Conservation (phyloP, 2,113 vertebrate species). For the Dasyornis broadbenti region DNA sequence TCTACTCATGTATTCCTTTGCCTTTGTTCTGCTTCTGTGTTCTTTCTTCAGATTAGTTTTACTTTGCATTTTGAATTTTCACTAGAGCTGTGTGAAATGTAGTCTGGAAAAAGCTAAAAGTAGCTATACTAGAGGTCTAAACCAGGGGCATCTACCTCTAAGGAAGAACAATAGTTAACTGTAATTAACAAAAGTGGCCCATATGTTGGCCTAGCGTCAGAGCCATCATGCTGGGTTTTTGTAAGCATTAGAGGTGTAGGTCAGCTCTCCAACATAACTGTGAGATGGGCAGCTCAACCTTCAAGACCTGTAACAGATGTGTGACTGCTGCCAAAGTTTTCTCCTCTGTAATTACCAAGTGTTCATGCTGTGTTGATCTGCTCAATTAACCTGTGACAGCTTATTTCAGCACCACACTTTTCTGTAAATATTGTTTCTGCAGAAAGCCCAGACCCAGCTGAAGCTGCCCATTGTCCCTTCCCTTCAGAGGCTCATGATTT, state of each 20-base stretch:
- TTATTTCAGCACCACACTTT: neutral
- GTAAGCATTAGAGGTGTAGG: neutral
- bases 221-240: neutral
- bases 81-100: neutral
- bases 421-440: constrained; percentile 26
- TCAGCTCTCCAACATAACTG: neutral
- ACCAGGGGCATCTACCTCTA: neutral
- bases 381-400: neutral
- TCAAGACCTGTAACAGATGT: neutral
- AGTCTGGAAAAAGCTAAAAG: neutral
- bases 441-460: constrained; percentile 92
- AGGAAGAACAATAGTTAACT: neutral
- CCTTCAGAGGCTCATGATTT: constrained; percentile 91
- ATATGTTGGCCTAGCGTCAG: neutral
- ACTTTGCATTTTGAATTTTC: neutral
- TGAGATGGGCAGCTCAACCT: neutral
- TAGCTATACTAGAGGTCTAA: neutral
- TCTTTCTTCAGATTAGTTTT: neutral
- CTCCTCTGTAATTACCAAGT: neutral
- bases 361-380: neutral
- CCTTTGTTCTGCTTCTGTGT: neutral
- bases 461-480: constrained; percentile 91
- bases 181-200: neutral
- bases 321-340: neutral
- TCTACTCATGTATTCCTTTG: neutral